These are phyloP conservation scores for Maniola hyperantus DNA, from an alignment of 2,888 invertebrate species.

Conservation along the genomic window DNA sequence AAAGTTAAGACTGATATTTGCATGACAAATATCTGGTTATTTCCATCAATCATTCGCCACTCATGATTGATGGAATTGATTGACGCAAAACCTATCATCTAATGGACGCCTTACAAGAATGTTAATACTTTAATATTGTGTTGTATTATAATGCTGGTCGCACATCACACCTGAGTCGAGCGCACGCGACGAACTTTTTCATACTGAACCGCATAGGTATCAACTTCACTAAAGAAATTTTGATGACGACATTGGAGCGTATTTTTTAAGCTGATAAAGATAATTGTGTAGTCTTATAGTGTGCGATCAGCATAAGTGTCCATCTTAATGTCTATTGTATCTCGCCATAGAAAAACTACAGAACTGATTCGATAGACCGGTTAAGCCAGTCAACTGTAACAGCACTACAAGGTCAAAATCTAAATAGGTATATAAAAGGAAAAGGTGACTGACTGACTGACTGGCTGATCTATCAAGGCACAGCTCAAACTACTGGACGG, in stretches of 20 bases:
- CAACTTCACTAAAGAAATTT: background rate
- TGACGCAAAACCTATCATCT: background rate
- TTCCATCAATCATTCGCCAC: too few species aligned
- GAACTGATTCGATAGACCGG: constrained; percentile 1
- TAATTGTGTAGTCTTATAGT: background rate
- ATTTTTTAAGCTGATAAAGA: background rate
- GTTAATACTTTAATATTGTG: too few species aligned
- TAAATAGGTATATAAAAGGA: too few species aligned
- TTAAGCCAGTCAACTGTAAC: constrained; percentile 1
- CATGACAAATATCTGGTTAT: too few species aligned
- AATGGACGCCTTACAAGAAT: background rate
- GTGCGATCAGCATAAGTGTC: background rate
- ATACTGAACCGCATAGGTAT: background rate
- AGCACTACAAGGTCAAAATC: background rate
- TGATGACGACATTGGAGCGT: background rate
- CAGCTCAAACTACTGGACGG: too few species aligned
- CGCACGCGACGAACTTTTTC: background rate
- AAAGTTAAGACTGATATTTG: too few species aligned
- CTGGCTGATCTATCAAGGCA: too few species aligned
- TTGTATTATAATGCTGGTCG: background rate
- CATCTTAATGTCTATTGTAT: background rate
- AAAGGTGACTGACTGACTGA: too few species aligned
- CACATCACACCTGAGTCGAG: background rate
- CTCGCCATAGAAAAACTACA: background rate
- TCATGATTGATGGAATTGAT: too few species aligned